Base-by-base conservation (phyloP, 2,888 invertebrate species). In the Ctenicera cuprea region DNA sequence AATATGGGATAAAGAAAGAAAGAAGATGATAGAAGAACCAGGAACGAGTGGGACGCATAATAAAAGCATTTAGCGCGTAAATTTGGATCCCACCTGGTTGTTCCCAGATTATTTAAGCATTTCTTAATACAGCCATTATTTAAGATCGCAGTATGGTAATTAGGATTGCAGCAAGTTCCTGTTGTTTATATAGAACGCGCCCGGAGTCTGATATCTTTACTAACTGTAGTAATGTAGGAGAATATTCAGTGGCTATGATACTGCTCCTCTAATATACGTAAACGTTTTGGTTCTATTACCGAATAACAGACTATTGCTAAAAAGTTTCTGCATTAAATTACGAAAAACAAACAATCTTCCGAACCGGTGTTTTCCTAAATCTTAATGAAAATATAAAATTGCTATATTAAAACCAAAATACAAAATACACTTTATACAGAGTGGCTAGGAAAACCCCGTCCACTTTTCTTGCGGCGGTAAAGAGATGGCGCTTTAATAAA, bases 31-130 rank as follows among this genome's bases (percentile, higher is more conserved):
- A 59, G 70, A 45, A 52, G 65, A 45, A 18, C 37, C 48, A 63
- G 43, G 72, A 64, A 68, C 43, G 72, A 71, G 70, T 64, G 71
- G 81, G 83, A 84, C 82, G 85, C 84, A 84, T 83, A 85, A 85
- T 84, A 84, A 84, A 82, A 81, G 86, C 84, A 83, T 85, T 85
- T 86, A 85, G 84, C 82, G 85, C 84, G 85, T 85, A 86, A 86
- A 86, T 82, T 86, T 85, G 83, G 83, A 84, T 82, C 83, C 85
- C 87, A 87, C 87, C 87, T 87, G 87, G 84, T 84, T 84, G 85
- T 87, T 87, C 87, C 85, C 87, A 87, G 87, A 87, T 87, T 87
- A 87, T 87, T 87, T 87, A 87, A 87, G 86, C 86, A 86, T 85
- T 87, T 87, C 86, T 87, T 87, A 87, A 87, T 87, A 86, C 87